Conservation (phyloP, 2,113 vertebrate species). For the Myiozetetes cayanensis region DNA sequence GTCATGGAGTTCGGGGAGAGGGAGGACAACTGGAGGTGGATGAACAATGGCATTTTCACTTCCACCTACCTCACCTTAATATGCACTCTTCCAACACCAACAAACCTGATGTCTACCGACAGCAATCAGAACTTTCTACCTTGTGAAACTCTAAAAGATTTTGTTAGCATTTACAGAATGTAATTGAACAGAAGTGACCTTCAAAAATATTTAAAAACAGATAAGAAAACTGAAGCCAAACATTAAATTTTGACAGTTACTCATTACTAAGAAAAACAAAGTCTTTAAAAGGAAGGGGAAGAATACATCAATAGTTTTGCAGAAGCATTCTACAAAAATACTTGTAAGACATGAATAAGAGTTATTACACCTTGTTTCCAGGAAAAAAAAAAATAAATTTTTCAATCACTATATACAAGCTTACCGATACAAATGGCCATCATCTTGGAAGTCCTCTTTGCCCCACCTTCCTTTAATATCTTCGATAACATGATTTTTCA, state of each 20-base stretch:
- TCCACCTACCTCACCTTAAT: neutral
- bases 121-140: neutral
- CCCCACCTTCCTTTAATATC: slow-evolving; percentile 87
- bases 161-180: neutral
- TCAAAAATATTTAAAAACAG: neutral
- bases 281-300: neutral
- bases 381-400: accelerated
- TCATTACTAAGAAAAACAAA: neutral
- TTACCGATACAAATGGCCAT: slow-evolving; percentile 83
- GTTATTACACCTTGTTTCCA: neutral
- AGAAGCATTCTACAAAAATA: neutral
- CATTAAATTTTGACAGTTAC: neutral
- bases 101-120: neutral
- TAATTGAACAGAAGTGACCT: neutral
- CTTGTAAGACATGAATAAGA: neutral
- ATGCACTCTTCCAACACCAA: neutral
- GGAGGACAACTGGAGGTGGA: neutral
- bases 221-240: neutral
- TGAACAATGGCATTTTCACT: neutral
- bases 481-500: slow-evolving; percentile 88
- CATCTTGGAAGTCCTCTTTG: slow-evolving; percentile 85
- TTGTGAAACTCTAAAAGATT: neutral
- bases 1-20: accelerated
- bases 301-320: neutral
- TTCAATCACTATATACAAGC: accelerated